Evolutionary conservation across 2,797 vertebrate species (phyloP), one percentile per base, ranked within the genome.

Genomic region (Tinamus major): DNA sequence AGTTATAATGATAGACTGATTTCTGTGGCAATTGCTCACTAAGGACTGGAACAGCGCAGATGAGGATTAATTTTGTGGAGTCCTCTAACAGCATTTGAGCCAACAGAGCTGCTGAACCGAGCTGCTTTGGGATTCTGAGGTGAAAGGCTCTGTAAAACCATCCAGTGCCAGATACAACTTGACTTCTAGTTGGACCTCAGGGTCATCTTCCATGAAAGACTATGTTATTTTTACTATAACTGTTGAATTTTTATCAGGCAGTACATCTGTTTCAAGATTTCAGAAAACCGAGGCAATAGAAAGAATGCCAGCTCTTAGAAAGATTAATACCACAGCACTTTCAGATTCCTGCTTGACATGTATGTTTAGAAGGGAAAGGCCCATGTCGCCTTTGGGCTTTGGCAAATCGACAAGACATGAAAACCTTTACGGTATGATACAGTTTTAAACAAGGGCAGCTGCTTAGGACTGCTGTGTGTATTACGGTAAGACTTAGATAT

Each of bases 111-210:
- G 71, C 62, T 15, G 17, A 81, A 72, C 41, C 0, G 18, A 39
- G 53, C 67, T 90, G 87, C 46, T 81, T 79, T 79, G 75, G 77
- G 48, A 88, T 77, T 74, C 83, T 81, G 88, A 89, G 87, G 58
- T 55, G 33, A 79, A 95, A 91, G 69, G 37, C 53, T 74, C 42
- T 88, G 64, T 69, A 94, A 88, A 96, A 49, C 68, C 48, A 75
- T 85, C 67, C 65, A 70, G 56, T 31, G 58, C 39, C 78, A 85
- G 84, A 87, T 18, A 59, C 0, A 7, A 75, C 13, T 7, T 41
- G 56, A 67, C 58, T 90, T 88, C 53, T 26, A 29, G 87, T 46
- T 61, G 8, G 41, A 81, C 20, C 27, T 68, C 63, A 90, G 39
- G 82, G 14, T 78, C 70, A 39, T 42, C 23, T 75, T 75, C 67